phyloP scores from a whole-genome alignment of 2,888 invertebrate genomes.

The Cheiracanthium punctorium region DNA sequence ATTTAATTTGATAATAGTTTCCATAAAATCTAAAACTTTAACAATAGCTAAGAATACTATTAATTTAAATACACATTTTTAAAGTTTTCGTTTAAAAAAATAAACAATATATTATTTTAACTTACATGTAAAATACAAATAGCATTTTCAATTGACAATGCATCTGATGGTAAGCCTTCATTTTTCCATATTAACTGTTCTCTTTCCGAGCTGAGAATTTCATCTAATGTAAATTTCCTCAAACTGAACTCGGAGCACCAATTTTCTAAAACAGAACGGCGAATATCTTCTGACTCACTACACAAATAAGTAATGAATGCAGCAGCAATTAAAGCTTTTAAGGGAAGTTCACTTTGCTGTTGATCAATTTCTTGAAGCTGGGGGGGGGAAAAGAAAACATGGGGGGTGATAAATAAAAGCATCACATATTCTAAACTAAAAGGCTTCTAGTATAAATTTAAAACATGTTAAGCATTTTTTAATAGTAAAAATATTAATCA shows the following conservation, averaged over 20 bases:
- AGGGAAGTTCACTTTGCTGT: conserved; percentile 81
- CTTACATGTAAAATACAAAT: conserved; percentile 82
- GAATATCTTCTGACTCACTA: conserved; percentile 82
- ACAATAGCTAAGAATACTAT: no score
- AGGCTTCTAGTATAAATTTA: not conserved
- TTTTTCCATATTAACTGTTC: conserved; percentile 90
- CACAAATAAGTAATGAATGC: conserved; percentile 87
- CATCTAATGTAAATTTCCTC: conserved; percentile 79
- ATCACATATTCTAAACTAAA: no score
- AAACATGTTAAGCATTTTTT: no score
- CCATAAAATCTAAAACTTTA: no score
- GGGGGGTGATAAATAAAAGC: no score
- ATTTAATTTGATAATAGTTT: no score
- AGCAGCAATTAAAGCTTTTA: conserved; percentile 83
- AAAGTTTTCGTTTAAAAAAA: no score
- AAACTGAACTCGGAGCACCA: conserved; percentile 77
- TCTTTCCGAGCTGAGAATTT: conserved; percentile 82
- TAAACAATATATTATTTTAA: not conserved
- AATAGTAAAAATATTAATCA: no score
- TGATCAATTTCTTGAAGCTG: conserved; percentile 78
- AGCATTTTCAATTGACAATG: conserved; percentile 87
- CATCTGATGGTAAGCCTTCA: conserved; percentile 88
- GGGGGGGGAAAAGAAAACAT: no score
- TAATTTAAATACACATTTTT: no score
- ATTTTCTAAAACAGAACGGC: conserved; percentile 78